These are phyloP conservation scores for Muscicapa striata DNA, from an alignment of 2,797 vertebrate species.

Conservation along the genomic window DNA sequence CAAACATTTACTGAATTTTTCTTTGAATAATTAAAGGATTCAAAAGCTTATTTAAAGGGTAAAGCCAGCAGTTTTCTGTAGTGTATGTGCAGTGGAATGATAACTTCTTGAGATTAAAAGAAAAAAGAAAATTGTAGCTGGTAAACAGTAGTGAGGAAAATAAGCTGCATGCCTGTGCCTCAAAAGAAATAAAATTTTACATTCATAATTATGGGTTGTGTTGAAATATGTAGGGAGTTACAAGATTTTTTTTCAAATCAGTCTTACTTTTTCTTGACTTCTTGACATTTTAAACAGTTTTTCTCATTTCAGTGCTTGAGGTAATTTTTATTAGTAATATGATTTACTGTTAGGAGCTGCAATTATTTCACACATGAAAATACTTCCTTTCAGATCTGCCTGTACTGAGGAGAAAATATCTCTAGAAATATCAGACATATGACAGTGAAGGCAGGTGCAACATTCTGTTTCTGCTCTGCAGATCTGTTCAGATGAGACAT, in stretches of 20 bases:
- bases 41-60: neutral
- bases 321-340: neutral
- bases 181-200: neutral
- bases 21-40: neutral
- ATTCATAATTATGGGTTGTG: neutral
- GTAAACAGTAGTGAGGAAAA: neutral
- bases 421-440: neutral
- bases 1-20: neutral
- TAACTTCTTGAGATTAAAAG: neutral
- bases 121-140: neutral
- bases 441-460: neutral
- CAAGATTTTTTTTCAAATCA: neutral
- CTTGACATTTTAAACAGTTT: neutral
- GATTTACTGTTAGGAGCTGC: neutral
- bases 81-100: neutral
- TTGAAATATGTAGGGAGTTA: neutral
- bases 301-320: neutral
- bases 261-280: neutral
- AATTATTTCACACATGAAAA: neutral
- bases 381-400: neutral
- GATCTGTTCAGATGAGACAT: neutral
- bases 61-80: neutral
- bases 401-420: neutral
- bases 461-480: neutral
- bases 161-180: neutral